These are phyloP conservation scores for Cacatua alba DNA, from an alignment of 2,113 vertebrate species.

Conservation along the genomic window DNA sequence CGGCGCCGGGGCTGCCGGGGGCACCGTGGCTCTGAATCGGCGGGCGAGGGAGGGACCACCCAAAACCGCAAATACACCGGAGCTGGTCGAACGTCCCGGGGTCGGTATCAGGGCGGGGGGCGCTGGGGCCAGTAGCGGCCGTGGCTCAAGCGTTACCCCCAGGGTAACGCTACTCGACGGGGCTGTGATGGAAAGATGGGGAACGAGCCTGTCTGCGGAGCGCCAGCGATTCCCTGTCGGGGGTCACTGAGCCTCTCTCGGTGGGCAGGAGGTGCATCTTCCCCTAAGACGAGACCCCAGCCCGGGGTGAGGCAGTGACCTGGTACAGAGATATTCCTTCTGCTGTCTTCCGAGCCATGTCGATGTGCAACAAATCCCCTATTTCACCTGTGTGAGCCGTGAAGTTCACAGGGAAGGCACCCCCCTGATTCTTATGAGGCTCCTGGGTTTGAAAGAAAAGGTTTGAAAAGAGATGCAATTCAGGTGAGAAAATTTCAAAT, in stretches of 20 bases:
- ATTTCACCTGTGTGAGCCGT: background rate
- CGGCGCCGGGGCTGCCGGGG: no score
- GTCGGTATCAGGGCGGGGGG: background rate
- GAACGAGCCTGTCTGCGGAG: background rate
- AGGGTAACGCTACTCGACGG: background rate
- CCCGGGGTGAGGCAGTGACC: rapidly evolving
- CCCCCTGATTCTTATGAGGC: rapidly evolving
- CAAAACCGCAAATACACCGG: background rate
- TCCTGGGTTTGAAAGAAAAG: background rate
- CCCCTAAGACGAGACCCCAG: background rate
- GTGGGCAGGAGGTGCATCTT: rapidly evolving
- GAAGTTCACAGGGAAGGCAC: background rate
- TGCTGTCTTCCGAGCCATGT: rapidly evolving
- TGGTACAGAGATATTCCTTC: background rate
- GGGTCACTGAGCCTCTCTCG: background rate
- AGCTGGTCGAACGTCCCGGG: background rate
- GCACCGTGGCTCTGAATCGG: background rate
- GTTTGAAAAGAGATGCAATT: background rate
- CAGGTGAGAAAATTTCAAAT: background rate
- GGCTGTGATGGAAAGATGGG: background rate
- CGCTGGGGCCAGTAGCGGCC: background rate
- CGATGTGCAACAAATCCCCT: background rate
- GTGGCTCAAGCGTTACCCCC: background rate
- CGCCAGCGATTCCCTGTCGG: rapidly evolving
- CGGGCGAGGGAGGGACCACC: background rate